A percentile compares a stretch with the other conserved stretches of the same genome.
Evolutionary conservation across 2,888 invertebrate species (phyloP).

Genomic region (Tetragonula carbonaria): DNA sequence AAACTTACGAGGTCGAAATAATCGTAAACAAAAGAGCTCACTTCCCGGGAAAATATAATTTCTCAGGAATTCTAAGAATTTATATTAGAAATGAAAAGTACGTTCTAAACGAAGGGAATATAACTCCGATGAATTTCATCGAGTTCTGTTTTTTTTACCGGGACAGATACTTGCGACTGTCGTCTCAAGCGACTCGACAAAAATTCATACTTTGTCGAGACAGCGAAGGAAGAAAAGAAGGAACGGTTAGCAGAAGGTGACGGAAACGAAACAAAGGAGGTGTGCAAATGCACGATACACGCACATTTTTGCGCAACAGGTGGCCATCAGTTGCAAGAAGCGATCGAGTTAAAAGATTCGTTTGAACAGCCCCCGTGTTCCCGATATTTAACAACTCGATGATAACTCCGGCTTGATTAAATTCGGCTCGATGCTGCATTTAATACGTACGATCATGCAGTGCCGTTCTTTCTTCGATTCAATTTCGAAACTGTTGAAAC

Average conservation of each 20-base stretch:
- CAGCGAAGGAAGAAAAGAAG: not conserved
- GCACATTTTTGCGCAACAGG: conserved; percentile 70
- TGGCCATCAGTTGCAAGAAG: conserved; percentile 55
- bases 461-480: not conserved
- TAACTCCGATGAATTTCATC: not conserved
- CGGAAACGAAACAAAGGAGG: conserved; percentile 34
- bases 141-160: not conserved
- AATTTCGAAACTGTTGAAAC: not conserved
- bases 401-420: not conserved
- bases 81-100: too few species aligned
- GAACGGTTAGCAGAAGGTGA: not conserved
- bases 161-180: not conserved
- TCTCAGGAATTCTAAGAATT: too few species aligned
- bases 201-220: not conserved
- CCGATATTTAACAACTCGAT: conserved; percentile 2
- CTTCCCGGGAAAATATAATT: too few species aligned
- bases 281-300: conserved; percentile 56
- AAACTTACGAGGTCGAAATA: too few species aligned
- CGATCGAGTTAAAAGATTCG: conserved; percentile 48
- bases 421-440: not conserved
- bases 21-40: too few species aligned
- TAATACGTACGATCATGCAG: not conserved
- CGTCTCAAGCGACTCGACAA: not conserved
- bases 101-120: not conserved
- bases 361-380: conserved; percentile 6